A percentile compares a stretch with the other conserved stretches of the same genome.
Evolutionary conservation across 2,888 invertebrate species (phyloP).

Genomic region (Ryuthela nishihirai): DNA sequence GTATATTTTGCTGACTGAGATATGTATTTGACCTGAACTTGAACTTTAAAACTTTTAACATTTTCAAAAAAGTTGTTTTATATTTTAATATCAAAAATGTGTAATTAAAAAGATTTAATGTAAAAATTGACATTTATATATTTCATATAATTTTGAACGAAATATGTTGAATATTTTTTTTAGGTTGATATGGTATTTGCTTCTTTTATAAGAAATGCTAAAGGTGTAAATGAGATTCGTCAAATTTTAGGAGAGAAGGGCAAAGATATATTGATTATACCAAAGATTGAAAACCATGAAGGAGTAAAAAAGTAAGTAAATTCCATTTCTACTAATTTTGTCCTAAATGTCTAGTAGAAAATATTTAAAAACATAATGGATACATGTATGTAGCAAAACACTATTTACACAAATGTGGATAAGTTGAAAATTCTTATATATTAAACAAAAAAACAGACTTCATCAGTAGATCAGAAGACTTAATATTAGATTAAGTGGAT

Average conservation of each 20-base stretch:
- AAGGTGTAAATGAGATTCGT: conserved; percentile 80
- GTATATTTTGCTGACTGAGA: no score
- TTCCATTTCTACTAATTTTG: not conserved
- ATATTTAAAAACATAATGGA: not conserved
- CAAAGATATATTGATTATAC: conserved; percentile 88
- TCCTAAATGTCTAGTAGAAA: not conserved
- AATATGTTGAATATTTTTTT: no score
- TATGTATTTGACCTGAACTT: no score
- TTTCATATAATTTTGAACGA: no score
- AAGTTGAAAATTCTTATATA: not conserved
- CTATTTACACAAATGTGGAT: not conserved
- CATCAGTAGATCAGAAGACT: not conserved
- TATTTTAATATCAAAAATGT: no score
- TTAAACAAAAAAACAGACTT: not conserved
- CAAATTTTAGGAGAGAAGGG: conserved; percentile 58
- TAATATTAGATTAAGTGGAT: not conserved
- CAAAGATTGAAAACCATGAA: conserved; percentile 99
- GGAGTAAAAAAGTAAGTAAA: conserved; percentile 73
- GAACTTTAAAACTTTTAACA: no score
- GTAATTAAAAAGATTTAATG: no score
- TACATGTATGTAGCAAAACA: not conserved
- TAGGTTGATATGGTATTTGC: conserved; percentile 93
- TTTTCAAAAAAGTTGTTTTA: no score
- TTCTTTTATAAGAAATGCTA: conserved; percentile 91
- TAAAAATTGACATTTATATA: no score